phyloP scores from a whole-genome alignment of 2,888 invertebrate genomes.

The Nudaria mundana region DNA sequence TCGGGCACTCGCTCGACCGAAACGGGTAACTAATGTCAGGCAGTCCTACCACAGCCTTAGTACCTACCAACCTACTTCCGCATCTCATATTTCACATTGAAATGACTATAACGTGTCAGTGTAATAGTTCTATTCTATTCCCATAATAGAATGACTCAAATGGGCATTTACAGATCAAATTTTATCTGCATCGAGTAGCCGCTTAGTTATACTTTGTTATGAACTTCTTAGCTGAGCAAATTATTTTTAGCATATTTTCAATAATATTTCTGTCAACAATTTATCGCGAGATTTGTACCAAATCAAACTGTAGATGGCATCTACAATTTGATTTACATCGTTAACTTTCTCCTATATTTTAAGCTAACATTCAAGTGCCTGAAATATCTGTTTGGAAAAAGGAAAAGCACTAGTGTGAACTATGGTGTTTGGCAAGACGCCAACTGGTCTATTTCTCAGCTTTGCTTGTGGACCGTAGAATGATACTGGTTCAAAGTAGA shows the following conservation, averaged over 20 bases:
- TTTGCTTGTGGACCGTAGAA: constrained; percentile 52
- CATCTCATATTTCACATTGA: constrained; percentile 59
- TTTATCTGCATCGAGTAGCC: constrained; percentile 7
- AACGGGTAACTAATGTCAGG: constrained; percentile 50
- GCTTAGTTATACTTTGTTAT: no score
- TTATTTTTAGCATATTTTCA: constrained; percentile 47
- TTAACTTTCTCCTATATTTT: constrained; percentile 44
- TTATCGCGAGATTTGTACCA: constrained; percentile 61
- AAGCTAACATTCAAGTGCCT: constrained; percentile 40
- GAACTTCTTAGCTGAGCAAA: constrained; percentile 25
- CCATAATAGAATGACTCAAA: constrained; percentile 14
- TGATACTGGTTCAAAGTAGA: constrained; percentile 74
- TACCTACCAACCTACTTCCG: constrained; percentile 50
- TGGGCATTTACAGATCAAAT: constrained; percentile 14
- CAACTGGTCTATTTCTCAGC: constrained; percentile 71
- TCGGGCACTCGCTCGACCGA: constrained; percentile 53
- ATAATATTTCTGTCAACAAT: constrained; percentile 65
- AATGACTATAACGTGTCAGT: constrained; percentile 38
- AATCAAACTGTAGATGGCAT: constrained; percentile 61
- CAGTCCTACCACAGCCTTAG: constrained; percentile 48
- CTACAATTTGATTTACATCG: constrained; percentile 58
- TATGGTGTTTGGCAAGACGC: constrained; percentile 55
- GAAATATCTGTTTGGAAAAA: constrained; percentile 52
- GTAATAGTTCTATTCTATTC: constrained; percentile 22
- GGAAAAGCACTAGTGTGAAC: constrained; percentile 43